Evolutionary conservation across 2,797 vertebrate species (phyloP), one percentile per base, ranked within the genome.

Genomic region (Momotus momota): DNA sequence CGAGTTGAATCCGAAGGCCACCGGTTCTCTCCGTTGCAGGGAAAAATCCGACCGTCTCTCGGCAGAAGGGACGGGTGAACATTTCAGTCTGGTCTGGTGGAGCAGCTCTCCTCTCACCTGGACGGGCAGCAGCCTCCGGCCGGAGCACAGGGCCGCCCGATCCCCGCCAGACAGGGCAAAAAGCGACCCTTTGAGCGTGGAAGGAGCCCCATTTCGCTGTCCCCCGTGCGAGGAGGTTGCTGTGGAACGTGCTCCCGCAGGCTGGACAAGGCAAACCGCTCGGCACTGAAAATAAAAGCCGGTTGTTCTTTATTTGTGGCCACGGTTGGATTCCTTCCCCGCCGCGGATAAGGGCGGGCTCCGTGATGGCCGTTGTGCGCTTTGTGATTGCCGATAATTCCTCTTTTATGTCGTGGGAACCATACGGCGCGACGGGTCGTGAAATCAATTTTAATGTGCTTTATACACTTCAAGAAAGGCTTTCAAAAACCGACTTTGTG

Each of bases 71-170:
- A 14, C n/a, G 55, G 1, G 0, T 4, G 58, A 43, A 58, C 0
- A 0, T 33, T 48, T 11, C 5, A 10, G 40, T 7, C 58, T 25
- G 60, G 40, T 55, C 7, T 4, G 11, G 6, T 1, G 0, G n/a
- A 7, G 33, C 62, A 43, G 22, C 25, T 8, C 22, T 46, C 26
- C 27, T 54, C 52, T 54, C 14, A 23, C 29, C 5, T 1, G 38
- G 64, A 8, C 14, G 58, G 27, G n/a, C 49, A 33, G 54, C 10
- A 22, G 22, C 12, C 20, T 40, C 43, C 8, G 1, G 4, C 38
- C 25, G 0, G 0, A 19, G 25, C 2, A 10, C 10, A 11, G 13
- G 21, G 55, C 19, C 2, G 0, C 21, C 9, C 21, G 1, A 3
- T n/a, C 25, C 49, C n/a, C n/a, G 20, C 18, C 6, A 26, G 52